A percentile compares a stretch with the other conserved stretches of the same genome.
Evolutionary conservation across 1,140 invertebrate genomes (phyloP).

Genomic region (Phymorhynchus buccinoides): DNA sequence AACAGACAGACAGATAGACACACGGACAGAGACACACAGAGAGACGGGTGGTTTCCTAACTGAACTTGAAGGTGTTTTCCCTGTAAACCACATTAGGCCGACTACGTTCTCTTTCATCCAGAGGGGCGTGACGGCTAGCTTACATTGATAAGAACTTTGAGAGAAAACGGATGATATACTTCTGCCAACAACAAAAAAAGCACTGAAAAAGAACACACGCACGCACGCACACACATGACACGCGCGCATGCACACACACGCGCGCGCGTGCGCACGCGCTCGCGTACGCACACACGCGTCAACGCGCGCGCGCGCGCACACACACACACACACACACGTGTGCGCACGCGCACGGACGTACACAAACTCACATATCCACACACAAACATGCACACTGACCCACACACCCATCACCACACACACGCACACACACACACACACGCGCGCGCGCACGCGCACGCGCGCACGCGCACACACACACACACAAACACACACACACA

Average conservation of each 20-base stretch:
- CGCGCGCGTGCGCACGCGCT: not conserved
- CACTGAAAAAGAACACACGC: no score
- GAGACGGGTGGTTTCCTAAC: no score
- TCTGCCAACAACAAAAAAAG: no score
- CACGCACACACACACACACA: not conserved
- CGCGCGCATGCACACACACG: not conserved
- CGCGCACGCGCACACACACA: not conserved
- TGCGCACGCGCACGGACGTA: not conserved
- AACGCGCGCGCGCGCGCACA: not conserved
- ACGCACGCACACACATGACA: constrained; percentile 4
- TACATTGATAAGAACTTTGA: no score
- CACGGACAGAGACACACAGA: no score
- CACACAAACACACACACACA: not conserved
- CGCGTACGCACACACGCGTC: not conserved
- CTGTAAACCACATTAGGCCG: no score
- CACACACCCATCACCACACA: not conserved
- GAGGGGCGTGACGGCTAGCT: no score
- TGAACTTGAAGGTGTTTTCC: no score
- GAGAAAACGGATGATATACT: not conserved
- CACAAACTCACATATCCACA: not conserved
- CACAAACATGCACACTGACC: not conserved
- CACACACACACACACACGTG: not conserved
- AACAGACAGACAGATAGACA: no score
- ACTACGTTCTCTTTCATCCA: no score
- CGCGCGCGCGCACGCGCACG: not conserved